These are phyloP conservation scores for Matsumyia berberina DNA, from an alignment of 2,888 invertebrate species.

Conservation along the genomic window DNA sequence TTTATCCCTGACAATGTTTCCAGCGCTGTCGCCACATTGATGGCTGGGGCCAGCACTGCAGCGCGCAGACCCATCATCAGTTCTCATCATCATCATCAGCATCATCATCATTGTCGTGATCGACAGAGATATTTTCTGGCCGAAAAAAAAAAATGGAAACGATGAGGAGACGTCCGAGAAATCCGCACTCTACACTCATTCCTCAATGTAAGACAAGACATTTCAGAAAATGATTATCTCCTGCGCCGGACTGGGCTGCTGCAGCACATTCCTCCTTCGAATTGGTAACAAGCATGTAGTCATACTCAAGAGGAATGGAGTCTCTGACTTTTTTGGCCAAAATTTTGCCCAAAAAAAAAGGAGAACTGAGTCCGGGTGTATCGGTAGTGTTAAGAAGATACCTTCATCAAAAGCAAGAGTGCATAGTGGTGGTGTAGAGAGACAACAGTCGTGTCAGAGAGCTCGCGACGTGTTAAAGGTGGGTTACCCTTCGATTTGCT, in stretches of 20 bases:
- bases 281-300: slow-evolving; percentile 73
- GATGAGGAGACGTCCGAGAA: slow-evolving; percentile 28
- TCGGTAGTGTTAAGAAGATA: slow-evolving; percentile 68
- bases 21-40: slow-evolving; percentile 75
- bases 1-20: slow-evolving; percentile 68
- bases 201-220: slow-evolving; percentile 76
- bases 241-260: slow-evolving; percentile 31
- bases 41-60: slow-evolving; percentile 51
- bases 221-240: slow-evolving; percentile 76
- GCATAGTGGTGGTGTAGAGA: slow-evolving; percentile 24
- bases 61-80: slow-evolving; percentile 67
- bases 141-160: slow-evolving; percentile 27
- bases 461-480: slow-evolving; percentile 71
- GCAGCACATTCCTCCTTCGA: slow-evolving; percentile 63
- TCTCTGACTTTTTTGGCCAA: slow-evolving; percentile 42
- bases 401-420: slow-evolving; percentile 57
- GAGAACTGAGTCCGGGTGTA: slow-evolving; percentile 1
- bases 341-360: slow-evolving; percentile 37
- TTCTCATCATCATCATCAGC: slow-evolving; percentile 69
- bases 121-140: slow-evolving; percentile 73
- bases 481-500: slow-evolving; percentile 71
- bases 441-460: slow-evolving; percentile 42
- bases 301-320: slow-evolving; percentile 68
- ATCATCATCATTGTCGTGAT: slow-evolving; percentile 76
- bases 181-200: slow-evolving; percentile 74